Base-by-base conservation (phyloP, 2,888 invertebrate species). In the Drosophila acutilabella region DNA sequence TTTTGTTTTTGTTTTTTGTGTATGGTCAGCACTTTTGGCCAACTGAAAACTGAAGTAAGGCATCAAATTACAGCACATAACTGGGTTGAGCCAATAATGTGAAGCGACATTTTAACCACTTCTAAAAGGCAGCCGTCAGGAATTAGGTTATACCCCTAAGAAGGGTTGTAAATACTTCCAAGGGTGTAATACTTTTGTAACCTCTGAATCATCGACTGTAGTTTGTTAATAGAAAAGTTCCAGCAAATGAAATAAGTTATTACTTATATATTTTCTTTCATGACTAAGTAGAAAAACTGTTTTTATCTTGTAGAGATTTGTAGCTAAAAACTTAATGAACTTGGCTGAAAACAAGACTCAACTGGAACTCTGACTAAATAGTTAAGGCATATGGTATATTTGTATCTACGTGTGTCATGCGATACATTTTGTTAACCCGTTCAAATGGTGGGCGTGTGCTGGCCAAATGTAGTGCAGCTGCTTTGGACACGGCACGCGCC, bases 401-500 rank as follows among this genome's bases (percentile, higher is more conserved):
- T 33, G 53, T 42, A 54, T 54, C 42, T 54, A 1, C 11, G 33
- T 14, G 41, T 62, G 68, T 58, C 72, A 72, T 60, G 68, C 72
- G 64, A 65, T 68, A 58, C 8, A 30, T 30, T 30, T 30, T 30
- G 30, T 30, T 30, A 60, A 62, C 60, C 51, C 30, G 66, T 53
- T 40, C 47, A 53, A 52, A 51, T 60, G 47, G 74, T 74, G 74
- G 74, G 74, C 65, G 70, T 74, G 60, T 71, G 47, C 52, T 64
- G 70, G 60, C 60, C 66, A 60, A 68, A 70, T 70, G 60, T 50
- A 40, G 38, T 18, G 13, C 64, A 70, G 62, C 62, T 47, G 62
- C 44, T 42, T 59, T 59, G 38, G 64, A 72, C 71, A 73, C 77
- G 85, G 85, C 85, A 85, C 85, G 88, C 88, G 85, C 85, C 85